Percentiles rank a stretch among this genome's conserved stretches.
Conservation (phyloP, 2,113 vertebrate genomes). For the Xenotilapia leptura region DNA sequence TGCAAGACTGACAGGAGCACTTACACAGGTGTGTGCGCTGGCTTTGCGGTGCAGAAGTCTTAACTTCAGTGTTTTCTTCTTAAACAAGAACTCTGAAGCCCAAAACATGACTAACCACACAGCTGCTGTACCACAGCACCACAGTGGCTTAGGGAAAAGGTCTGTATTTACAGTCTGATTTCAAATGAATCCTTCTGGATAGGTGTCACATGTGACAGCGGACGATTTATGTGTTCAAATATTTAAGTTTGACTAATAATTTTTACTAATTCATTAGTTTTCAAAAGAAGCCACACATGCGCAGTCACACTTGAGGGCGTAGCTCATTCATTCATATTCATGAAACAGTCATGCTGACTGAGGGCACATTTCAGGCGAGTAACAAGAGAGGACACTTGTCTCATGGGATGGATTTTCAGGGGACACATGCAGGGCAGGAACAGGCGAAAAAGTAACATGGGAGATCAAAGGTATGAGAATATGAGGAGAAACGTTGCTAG, state of each 20-base stretch:
- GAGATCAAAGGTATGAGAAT: neutral
- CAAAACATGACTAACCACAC: neutral
- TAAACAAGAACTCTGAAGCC: neutral
- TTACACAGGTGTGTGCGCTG: neutral
- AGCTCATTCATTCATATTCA: conserved; percentile 13
- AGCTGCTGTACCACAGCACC: neutral
- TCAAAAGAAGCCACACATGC: neutral
- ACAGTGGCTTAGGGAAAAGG: neutral
- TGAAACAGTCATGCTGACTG: neutral
- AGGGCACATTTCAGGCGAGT: neutral
- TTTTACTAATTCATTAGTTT: neutral
- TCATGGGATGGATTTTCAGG: neutral
- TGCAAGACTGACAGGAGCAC: neutral
- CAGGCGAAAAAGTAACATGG: neutral
- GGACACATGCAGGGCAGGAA: neutral
- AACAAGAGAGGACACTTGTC: neutral
- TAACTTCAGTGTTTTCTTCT: neutral
- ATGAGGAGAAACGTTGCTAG: neutral
- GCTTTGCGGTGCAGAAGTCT: neutral
- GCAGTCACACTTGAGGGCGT: neutral
- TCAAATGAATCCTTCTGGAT: neutral
- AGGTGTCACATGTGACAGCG: neutral
- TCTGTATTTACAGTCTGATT: neutral
- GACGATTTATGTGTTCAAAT: neutral
- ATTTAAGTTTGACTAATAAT: neutral